These are phyloP conservation scores for Xiphorhynchus erythropygius DNA, from an alignment of 2,797 vertebrate genomes.

Conservation along the genomic window DNA sequence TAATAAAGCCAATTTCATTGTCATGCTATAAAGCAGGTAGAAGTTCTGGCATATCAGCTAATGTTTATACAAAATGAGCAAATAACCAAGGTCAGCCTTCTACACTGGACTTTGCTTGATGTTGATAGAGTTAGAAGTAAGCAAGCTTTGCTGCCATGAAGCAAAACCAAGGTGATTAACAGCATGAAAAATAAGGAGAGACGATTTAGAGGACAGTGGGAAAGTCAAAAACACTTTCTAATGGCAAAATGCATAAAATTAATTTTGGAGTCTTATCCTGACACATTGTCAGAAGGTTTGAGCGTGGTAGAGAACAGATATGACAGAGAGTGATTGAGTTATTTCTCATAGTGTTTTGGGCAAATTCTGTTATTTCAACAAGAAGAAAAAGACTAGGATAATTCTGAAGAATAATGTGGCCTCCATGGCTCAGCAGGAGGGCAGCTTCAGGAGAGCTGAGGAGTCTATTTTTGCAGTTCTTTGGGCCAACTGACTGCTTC, in stretches of 20 bases:
- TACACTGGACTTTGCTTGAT: not conserved
- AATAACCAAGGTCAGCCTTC: not conserved
- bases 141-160: not conserved
- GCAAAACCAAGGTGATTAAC: not conserved
- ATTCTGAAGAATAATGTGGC: not conserved
- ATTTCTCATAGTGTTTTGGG: not conserved
- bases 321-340: not conserved
- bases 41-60: not conserved
- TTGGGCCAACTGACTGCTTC: not conserved
- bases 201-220: not conserved
- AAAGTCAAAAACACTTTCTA: not conserved
- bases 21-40: not conserved
- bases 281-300: not conserved
- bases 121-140: not conserved
- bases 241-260: not conserved
- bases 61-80: not conserved
- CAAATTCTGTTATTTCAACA: not conserved
- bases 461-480: not conserved
- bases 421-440: accelerated
- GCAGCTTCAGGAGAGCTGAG: not conserved
- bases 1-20: not conserved
- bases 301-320: not conserved
- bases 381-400: not conserved
- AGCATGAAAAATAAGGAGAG: not conserved
- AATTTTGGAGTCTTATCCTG: not conserved